A percentile compares a stretch with the other conserved stretches of the same genome.
Evolutionary conservation across 2,888 invertebrate genomes (phyloP).

Genomic region (Coleophora deauratella): DNA sequence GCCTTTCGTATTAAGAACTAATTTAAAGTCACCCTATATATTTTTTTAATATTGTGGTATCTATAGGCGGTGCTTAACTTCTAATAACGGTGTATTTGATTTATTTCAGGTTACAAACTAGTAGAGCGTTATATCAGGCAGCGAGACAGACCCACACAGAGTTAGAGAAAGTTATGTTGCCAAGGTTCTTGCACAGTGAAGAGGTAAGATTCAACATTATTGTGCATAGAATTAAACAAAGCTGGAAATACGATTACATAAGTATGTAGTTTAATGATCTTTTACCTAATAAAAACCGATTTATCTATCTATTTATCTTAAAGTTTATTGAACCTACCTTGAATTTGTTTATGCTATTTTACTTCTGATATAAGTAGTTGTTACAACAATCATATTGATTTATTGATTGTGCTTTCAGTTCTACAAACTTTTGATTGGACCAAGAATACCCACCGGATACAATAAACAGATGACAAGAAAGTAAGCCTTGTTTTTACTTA

Average conservation of each 20-base stretch:
- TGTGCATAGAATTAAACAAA: neutral
- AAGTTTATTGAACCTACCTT: too few species aligned
- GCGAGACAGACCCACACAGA: conserved; percentile 84
- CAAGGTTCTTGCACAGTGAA: conserved; percentile 87
- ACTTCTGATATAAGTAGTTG: too few species aligned
- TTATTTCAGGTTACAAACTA: conserved; percentile 77
- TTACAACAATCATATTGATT: too few species aligned
- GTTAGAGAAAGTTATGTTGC: conserved; percentile 82
- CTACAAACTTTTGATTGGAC: conserved; percentile 80
- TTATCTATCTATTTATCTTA: conserved; percentile 8
- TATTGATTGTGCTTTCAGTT: conserved; percentile 67
- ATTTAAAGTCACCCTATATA: too few species aligned
- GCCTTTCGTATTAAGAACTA: too few species aligned
- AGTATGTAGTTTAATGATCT: neutral
- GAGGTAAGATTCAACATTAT: conserved; percentile 66
- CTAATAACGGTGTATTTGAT: too few species aligned
- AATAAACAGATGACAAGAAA: conserved; percentile 69
- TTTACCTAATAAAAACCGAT: neutral
- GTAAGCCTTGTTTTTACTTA: too few species aligned
- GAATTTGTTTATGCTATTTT: too few species aligned
- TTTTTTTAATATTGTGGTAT: too few species aligned
- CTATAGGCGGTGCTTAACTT: too few species aligned
- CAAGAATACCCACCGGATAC: conserved; percentile 72
- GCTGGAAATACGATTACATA: too few species aligned
- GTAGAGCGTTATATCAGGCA: conserved; percentile 84